Evolutionary conservation across 2,113 vertebrate genomes (phyloP), one percentile per base, ranked within the genome.

Genomic region (Centropus bengalensis): DNA sequence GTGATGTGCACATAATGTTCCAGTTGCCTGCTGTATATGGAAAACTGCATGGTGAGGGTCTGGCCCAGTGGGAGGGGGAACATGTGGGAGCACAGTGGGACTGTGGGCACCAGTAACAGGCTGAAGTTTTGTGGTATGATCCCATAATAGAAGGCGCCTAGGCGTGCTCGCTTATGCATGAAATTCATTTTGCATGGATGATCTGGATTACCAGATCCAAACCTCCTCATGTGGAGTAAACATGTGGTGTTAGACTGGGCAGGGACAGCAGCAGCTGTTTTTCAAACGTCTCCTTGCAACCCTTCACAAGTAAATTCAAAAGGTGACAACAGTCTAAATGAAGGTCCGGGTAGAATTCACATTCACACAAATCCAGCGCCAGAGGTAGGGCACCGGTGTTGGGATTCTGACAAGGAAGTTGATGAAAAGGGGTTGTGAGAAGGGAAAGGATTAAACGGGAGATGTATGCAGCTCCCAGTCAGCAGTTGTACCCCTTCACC

Each of bases 11-110:
- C 8, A 52, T 28, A 75, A 71, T 32, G 15, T 66, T 64, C 42
- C 77, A 94, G 54, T 44, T 88, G 63, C 54, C 44, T 83, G 84
- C 87, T 80, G 32, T 55, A 49, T 66, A 15, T 45, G 56, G 56
- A 78, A 62, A 84, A n/a, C 42, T 83, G 66, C 77, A 33, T 32
- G 27, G 77, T 30, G 91, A 75, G 77, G 69, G 66, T 71, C 62
- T 79, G 85, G 81, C 87, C 79, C 62, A 54, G 94, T 68, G 58
- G 70, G 89, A 93, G 74, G 67, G 73, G 70, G 16, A 95, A 66
- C 38, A 30, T 9, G 36, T 36, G 36, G 36, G 36, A 36, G 36
- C 36, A 36, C 36, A 36, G 36, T 36, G 36, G 36, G 36, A 36
- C 38, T 84, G 74, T 30, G 82, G 84, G 81, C 84, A 89, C 52